Evolutionary conservation across 2,888 invertebrate species (phyloP), one percentile per base, ranked within the genome.

Genomic region (Erebia aethiops): DNA sequence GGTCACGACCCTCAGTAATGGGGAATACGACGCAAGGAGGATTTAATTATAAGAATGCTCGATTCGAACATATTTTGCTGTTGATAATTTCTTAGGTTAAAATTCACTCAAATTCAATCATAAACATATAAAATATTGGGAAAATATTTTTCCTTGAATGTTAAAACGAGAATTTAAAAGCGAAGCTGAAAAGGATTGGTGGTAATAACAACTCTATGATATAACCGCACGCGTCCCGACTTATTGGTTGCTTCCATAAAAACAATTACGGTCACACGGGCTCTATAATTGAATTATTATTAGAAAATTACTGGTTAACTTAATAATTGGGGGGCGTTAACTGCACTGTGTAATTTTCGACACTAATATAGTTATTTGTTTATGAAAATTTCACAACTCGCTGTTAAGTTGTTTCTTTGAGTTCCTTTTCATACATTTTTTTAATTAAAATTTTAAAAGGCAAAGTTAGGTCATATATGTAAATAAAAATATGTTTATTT

Each of bases 281-380:
- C 65, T 70, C 70, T 85, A 84, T 85, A 84, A 84, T 84, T 83
- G 83, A 82, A 82, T 82, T 83, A 82, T 80, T 82, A 82, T 80
- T 81, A 80, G 79, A 79, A 74, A 78, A 78, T 78, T 78, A 76
- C 75, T 70, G 76, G 74, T 79, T 79, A 81, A 82, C 81, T 71
- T 78, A 76, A 81, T 84, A 84, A 84, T 83, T 80, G 79, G 75
- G 74, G 79, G 80, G 79, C 80, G 79, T 77, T 79, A 81, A 69
- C 82, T 69, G 68, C 82, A 69, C 81, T 76, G 74, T 80, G 79
- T 80, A 80, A 81, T 82, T 81, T 78, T 75, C 72, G 66, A 69
- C 71, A 68, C 67, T 70, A 63, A 70, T 76, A 73, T 71, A 61
- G 74, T 71, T 74, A 73, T 77, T 73, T 73, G 72, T 77, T 69